Percentiles rank a stretch among this genome's conserved stretches.
Evolutionary conservation across 1,140 invertebrate species (phyloP).

Genomic region (Argopecten irradians): DNA sequence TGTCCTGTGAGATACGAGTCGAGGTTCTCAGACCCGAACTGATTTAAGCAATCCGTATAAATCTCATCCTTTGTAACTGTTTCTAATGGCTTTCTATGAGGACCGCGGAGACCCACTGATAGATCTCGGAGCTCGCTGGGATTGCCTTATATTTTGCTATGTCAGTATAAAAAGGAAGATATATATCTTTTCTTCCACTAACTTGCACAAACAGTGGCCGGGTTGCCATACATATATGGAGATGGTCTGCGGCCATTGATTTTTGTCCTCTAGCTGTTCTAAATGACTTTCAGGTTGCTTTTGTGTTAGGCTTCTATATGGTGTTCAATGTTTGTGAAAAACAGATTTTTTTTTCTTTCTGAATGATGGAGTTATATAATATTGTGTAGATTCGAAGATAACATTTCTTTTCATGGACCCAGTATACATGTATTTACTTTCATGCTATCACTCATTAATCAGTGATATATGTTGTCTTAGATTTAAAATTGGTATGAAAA

Average conservation of each 20-base stretch:
- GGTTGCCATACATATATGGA: background rate
- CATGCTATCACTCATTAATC: too few species aligned
- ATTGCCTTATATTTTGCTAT: background rate
- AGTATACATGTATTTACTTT: too few species aligned
- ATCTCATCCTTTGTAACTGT: background rate
- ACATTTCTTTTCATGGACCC: too few species aligned
- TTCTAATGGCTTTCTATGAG: background rate
- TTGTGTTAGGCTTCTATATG: background rate
- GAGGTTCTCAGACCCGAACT: background rate
- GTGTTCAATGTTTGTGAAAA: background rate
- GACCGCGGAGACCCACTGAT: background rate
- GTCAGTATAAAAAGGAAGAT: background rate
- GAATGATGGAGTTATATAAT: too few species aligned
- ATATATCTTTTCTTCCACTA: background rate
- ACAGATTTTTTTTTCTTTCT: background rate
- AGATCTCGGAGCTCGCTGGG: background rate
- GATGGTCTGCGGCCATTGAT: background rate
- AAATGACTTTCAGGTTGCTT: background rate
- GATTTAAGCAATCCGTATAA: conserved; percentile 6
- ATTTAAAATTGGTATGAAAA: too few species aligned
- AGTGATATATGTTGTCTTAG: too few species aligned
- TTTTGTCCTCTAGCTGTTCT: background rate
- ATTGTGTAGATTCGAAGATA: too few species aligned
- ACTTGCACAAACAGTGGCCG: background rate
- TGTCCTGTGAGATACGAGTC: background rate